These are phyloP conservation scores for Catharus fuscescens DNA, from an alignment of 2,113 vertebrate genomes.

Conservation along the genomic window DNA sequence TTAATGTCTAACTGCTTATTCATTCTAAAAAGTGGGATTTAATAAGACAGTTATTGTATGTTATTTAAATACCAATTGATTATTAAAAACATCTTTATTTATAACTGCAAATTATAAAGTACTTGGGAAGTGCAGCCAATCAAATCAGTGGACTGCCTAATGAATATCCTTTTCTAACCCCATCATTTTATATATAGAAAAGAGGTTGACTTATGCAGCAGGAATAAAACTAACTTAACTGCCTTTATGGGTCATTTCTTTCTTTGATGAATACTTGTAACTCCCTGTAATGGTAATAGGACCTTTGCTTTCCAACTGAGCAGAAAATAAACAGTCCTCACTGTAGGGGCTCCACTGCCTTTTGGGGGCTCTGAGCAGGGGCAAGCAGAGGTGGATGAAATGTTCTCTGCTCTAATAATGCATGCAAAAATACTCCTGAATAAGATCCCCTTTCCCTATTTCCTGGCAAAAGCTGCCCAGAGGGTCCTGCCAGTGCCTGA, in stretches of 20 bases:
- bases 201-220: conserved; percentile 49
- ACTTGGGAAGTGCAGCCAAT: not conserved
- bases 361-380: conserved; percentile 37
- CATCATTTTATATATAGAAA: conserved; percentile 62
- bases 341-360: conserved; percentile 13
- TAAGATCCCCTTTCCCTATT: not conserved
- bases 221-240: conserved; percentile 66
- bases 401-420: not conserved
- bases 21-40: conserved; percentile 54
- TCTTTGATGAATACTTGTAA: conserved; percentile 68
- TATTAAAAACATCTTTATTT: conserved; percentile 68
- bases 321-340: conserved; percentile 50
- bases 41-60: conserved; percentile 70
- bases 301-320: conserved; percentile 58
- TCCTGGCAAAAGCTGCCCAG: not conserved
- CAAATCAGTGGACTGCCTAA: conserved; percentile 17
- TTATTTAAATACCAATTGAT: conserved; percentile 72
- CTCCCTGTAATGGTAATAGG: conserved; percentile 44
- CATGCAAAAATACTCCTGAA: not conserved
- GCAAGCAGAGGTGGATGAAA: not conserved
- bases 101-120: conserved; percentile 62
- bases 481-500: not conserved
- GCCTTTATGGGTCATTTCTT: conserved; percentile 69
- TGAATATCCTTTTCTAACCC: conserved; percentile 42
- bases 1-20: conserved; percentile 58